A percentile compares a stretch with the other conserved stretches of the same genome.
Conservation (phyloP, 2,888 invertebrate genomes). For the Terebella lapidaria region DNA sequence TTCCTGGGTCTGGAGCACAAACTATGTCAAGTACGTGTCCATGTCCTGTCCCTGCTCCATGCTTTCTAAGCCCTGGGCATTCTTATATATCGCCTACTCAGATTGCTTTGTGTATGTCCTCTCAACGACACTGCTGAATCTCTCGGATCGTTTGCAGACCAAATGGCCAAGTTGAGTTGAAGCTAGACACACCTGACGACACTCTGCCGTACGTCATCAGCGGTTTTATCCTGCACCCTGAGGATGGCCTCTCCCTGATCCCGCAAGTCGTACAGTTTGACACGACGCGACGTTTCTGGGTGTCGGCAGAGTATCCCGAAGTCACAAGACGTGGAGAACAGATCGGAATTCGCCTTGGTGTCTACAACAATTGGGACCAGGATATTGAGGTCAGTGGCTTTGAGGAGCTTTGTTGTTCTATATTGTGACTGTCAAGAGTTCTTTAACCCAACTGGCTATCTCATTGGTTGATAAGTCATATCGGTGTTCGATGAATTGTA, state of each 20-base stretch:
- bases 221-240: constrained; percentile 66
- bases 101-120: too few species aligned
- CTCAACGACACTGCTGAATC: too few species aligned
- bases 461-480: too few species aligned
- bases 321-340: constrained; percentile 85
- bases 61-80: too few species aligned
- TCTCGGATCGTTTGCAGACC: constrained; percentile 24
- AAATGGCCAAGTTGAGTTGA: constrained; percentile 21
- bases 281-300: constrained; percentile 89
- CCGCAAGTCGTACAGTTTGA: constrained; percentile 66
- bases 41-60: too few species aligned
- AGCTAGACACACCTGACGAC: constrained; percentile 19
- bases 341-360: constrained; percentile 83
- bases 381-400: constrained; percentile 41
- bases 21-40: constrained; percentile 18
- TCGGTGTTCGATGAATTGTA: too few species aligned
- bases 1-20: constrained; percentile 16
- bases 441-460: too few species aligned
- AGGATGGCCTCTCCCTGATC: constrained; percentile 81
- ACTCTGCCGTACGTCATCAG: constrained; percentile 20
- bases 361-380: constrained; percentile 81
- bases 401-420: not conserved
- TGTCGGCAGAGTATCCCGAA: constrained; percentile 86
- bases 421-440: not conserved
- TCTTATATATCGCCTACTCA: too few species aligned